A percentile compares a stretch with the other conserved stretches of the same genome.
phyloP scores from a whole-genome alignment of 2,797 vertebrate genomes.

The Crocodylus rhombifer region DNA sequence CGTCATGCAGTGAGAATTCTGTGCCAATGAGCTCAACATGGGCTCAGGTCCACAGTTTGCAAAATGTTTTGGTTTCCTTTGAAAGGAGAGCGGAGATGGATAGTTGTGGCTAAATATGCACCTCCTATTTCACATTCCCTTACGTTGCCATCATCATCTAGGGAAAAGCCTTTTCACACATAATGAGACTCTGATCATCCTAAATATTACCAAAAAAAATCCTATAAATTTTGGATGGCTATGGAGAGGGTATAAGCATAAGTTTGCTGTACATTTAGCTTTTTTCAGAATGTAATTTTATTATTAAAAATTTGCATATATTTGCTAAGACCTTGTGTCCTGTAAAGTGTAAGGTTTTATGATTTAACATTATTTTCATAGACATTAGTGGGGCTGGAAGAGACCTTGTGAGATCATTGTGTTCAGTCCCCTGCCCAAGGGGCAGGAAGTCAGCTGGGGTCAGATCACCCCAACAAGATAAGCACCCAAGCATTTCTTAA shows the following conservation, averaged over 20 bases:
- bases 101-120: not conserved
- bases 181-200: not conserved
- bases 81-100: not conserved
- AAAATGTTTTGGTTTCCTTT: not conserved
- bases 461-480: not conserved
- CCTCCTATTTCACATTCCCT: not conserved
- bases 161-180: not conserved
- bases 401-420: not conserved
- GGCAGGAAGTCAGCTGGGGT: not conserved
- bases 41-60: not conserved
- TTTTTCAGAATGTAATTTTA: not conserved
- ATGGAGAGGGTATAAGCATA: not conserved
- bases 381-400: not conserved
- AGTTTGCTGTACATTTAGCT: not conserved
- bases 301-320: not conserved
- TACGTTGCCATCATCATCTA: not conserved
- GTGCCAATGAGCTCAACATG: not conserved
- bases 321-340: not conserved
- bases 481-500: too few relatives aligned
- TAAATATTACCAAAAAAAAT: not conserved
- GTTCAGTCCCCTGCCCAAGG: not conserved
- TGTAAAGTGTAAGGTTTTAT: not conserved
- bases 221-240: not conserved
- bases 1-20: not conserved
- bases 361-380: too few relatives aligned